Conservation (phyloP, 2,113 vertebrate species). For the Cottus gobio region DNA sequence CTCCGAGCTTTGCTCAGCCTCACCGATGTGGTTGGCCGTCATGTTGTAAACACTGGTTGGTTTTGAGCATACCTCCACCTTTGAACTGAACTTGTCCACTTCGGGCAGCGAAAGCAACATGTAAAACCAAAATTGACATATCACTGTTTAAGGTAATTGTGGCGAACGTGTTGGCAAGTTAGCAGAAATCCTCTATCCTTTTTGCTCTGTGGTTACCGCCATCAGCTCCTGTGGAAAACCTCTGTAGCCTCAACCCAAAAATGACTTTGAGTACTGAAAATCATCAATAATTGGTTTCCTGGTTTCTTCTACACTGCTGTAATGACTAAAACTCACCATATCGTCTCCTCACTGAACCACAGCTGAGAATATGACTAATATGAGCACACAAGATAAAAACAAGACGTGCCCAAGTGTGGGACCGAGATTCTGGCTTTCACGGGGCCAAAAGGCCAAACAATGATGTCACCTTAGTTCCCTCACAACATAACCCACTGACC, state of each 20-base stretch:
- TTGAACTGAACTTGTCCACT: neutral
- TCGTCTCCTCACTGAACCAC: conserved; percentile 44
- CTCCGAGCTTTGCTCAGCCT: neutral
- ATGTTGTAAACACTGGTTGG: neutral
- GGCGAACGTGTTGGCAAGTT: neutral
- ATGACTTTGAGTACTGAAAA: neutral
- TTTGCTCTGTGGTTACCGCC: neutral
- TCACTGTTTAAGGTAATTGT: neutral
- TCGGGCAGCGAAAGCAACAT: neutral
- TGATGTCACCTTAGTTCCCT: conserved; percentile 69
- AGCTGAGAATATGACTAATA: conserved; percentile 69
- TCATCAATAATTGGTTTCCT: neutral
- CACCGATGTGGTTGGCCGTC: neutral
- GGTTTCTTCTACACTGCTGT: neutral
- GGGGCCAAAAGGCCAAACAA: conserved; percentile 56
- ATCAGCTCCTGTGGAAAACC: neutral
- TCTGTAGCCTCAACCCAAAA: neutral
- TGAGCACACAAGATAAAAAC: conserved; percentile 24
- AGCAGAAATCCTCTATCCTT: neutral
- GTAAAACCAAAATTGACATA: neutral
- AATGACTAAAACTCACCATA: conserved; percentile 45
- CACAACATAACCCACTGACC: conserved; percentile 69
- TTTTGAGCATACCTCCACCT: neutral
- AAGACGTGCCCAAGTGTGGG: conserved; percentile 27
- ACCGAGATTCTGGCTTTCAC: conserved; percentile 47